A percentile compares a stretch with the other conserved stretches of the same genome.
Conservation (phyloP, 64 coral and sea anemone species). For the Actinia equina region DNA sequence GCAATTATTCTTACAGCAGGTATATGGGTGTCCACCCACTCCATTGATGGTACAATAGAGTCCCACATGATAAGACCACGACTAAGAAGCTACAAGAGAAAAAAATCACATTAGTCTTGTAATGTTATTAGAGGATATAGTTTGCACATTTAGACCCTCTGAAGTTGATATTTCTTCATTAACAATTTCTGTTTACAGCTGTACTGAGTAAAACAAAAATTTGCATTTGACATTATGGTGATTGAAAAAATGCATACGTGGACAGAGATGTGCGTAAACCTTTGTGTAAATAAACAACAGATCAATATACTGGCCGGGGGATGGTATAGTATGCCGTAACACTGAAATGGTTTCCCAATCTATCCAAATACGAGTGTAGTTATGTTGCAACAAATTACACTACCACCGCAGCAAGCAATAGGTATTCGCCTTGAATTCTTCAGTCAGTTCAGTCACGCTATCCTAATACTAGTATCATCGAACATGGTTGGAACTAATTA, state of each 20-base stretch:
- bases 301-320: not conserved
- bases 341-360: not conserved
- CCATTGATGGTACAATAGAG: conserved; percentile 52
- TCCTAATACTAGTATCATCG: not conserved
- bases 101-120: not conserved
- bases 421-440: not conserved
- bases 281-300: not conserved
- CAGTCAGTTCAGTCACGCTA: too few relatives aligned
- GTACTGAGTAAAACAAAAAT: too few relatives aligned
- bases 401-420: not conserved
- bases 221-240: too few relatives aligned
- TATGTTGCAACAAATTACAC: not conserved
- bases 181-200: too few relatives aligned
- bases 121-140: not conserved
- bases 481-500: too few relatives aligned
- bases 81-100: conserved; percentile 56
- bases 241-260: too few relatives aligned
- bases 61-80: conserved; percentile 95
- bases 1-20: conserved; percentile 41
- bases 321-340: too few relatives aligned
- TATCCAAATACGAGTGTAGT: not conserved
- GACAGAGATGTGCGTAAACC: too few relatives aligned
- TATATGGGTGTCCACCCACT: conserved; percentile 85
- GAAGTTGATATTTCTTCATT: too few relatives aligned
- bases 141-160: too few relatives aligned